Base-by-base conservation (phyloP, 2,888 invertebrate species). In the Aethes cnicana region DNA sequence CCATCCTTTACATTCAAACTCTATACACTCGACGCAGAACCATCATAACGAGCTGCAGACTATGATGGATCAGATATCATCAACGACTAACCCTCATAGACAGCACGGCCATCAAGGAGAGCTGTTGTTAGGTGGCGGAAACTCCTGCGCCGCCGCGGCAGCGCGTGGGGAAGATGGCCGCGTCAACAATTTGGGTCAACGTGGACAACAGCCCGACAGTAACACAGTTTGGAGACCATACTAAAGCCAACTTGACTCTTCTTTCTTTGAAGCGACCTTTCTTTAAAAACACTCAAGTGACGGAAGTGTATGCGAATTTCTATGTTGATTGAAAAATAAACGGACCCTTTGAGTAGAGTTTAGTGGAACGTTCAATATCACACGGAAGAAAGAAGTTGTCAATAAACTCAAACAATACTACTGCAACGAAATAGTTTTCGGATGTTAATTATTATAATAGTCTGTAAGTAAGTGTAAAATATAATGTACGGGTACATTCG, bases 141-240 rank as follows among this genome's bases (percentile, higher is more conserved):
- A 91, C 42, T 90, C 90, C 7, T 92, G 92, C 60, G 84, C 82
- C 5, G 92, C 92, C 3, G 87, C 87, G 12, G 91, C 92, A 18
- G 91, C 91, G 7, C 76, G 86, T 48, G 90, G 91, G 0, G 91
- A 92, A 62, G 91, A 91, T 59, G 92, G 91, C 2, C 88, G 92
- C 62, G 91, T 87, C n/a, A 89, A 84, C 58, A 89, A 79, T 61
- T 71, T 90, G 23, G 91, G 89, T 20, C 92, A 90, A 61, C 81
- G 92, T 60, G 92, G 92, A n/a, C n/a, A n/a, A n/a, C 92, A 92
- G 61, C 92, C 91, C 54, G 91, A 91, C 56, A 90, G 91, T 61
- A 92, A 94, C 72, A 93, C 94, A 33, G 95, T 95, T 44, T 95
- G 95, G 95, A 89, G 95, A 81, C 95, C 95, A 62, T 95, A 95